Conservation (phyloP, 2,797 vertebrate genomes). For the Poeciliopsis infans region DNA sequence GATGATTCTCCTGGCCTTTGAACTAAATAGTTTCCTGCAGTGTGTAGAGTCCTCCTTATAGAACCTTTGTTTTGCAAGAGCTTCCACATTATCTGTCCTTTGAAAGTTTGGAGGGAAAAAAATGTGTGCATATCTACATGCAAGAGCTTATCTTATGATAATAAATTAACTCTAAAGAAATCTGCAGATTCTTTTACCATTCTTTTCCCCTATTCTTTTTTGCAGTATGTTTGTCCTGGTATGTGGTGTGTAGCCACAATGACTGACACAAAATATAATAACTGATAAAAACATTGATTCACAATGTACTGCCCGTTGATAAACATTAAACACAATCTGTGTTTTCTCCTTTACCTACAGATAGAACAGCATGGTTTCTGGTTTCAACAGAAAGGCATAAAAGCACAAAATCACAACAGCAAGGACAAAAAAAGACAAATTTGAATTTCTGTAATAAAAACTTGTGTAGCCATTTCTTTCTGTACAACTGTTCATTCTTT, state of each 20-base stretch:
- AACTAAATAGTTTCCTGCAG: slow-evolving; percentile 6
- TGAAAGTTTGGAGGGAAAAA: not conserved
- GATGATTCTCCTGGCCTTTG: not conserved
- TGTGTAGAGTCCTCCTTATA: slow-evolving; percentile 8
- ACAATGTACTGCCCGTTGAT: not conserved
- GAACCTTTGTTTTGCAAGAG: slow-evolving; percentile 19
- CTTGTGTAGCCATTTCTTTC: not conserved
- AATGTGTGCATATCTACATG: too few species aligned
- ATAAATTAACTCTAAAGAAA: not conserved
- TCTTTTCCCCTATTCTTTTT: not conserved
- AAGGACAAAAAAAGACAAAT: not conserved
- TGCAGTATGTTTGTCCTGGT: not conserved
- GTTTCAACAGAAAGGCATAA: not conserved
- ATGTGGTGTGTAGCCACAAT: not conserved
- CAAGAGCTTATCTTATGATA: not conserved
- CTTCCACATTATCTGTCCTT: slow-evolving; percentile 4
- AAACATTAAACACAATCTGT: not conserved
- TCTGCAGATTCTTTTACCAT: too few species aligned
- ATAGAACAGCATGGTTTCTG: not conserved
- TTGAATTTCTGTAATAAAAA: slow-evolving; percentile 3
- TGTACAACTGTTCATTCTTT: not conserved
- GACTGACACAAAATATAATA: not conserved
- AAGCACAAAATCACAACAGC: not conserved
- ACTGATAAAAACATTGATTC: not conserved
- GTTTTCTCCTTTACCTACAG: not conserved